Evolutionary conservation across 2,113 vertebrate species (phyloP).

Genomic region (Micromys minutus): DNA sequence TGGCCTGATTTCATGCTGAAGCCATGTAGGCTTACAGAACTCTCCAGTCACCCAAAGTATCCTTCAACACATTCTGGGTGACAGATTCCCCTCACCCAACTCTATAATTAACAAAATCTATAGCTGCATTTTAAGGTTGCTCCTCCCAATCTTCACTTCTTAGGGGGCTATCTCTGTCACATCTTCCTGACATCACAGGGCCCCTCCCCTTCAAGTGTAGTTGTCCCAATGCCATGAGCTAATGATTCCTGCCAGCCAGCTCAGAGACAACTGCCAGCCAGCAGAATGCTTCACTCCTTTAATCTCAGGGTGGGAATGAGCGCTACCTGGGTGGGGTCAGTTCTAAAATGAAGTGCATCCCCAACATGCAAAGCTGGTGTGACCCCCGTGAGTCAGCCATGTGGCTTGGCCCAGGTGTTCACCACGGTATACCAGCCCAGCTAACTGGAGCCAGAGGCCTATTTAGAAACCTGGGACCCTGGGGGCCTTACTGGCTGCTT

Average conservation of each 20-base stretch:
- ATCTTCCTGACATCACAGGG: not conserved
- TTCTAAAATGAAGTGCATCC: not conserved
- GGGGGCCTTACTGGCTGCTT: slow-evolving; percentile 70
- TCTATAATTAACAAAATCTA: not conserved
- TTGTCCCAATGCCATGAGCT: not conserved
- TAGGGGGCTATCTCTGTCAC: not conserved
- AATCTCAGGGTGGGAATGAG: not conserved
- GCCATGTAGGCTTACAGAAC: not conserved
- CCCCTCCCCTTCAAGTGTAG: not conserved
- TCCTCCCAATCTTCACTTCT: not conserved
- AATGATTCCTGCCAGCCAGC: not conserved
- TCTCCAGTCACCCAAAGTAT: not conserved
- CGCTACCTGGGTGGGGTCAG: not conserved
- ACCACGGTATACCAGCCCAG: not conserved
- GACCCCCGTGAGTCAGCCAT: not conserved
- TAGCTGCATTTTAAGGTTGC: not conserved
- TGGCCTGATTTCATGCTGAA: not conserved
- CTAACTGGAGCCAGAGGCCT: not conserved
- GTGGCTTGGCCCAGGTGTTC: not conserved
- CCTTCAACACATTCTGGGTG: not conserved
- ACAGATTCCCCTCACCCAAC: not conserved
- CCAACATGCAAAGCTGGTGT: not conserved
- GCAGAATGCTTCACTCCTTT: not conserved
- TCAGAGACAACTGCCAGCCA: not conserved
- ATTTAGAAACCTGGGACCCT: not conserved